phyloP scores from a whole-genome alignment of 2,797 vertebrate genomes.

The Girardinus metallicus region DNA sequence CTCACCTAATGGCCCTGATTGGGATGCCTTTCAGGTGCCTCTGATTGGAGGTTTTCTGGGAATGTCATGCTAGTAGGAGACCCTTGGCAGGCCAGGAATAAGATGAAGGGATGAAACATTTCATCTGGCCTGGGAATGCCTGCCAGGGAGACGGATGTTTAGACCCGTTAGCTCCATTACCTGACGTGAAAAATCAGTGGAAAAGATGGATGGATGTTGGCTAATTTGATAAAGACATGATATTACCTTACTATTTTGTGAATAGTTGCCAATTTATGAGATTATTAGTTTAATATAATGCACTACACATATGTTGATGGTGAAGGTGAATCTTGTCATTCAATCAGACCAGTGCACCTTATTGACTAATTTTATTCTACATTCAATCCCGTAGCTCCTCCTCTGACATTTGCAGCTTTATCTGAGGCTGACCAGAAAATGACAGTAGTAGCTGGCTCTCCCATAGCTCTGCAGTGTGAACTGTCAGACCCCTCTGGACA shows the following conservation, averaged over 20 bases:
- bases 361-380: conserved; percentile 56
- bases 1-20: not conserved
- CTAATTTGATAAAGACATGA: not conserved
- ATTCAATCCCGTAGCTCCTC: conserved; percentile 77
- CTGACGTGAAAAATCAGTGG: not conserved
- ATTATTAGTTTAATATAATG: not conserved
- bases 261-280: not conserved
- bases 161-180: not conserved
- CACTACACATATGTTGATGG: not conserved
- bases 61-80: not conserved
- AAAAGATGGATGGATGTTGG: not conserved
- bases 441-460: conserved; percentile 74
- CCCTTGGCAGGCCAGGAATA: not conserved
- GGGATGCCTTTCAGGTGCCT: not conserved
- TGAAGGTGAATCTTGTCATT: conserved; percentile 27
- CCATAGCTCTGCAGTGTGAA: conserved; percentile 82
- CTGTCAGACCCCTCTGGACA: conserved; percentile 78
- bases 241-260: not conserved
- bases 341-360: conserved; percentile 24
- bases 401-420: conserved; percentile 73
- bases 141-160: not conserved
- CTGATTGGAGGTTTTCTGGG: not conserved
- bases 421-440: conserved; percentile 74
- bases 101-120: not conserved
- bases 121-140: not conserved